These are phyloP conservation scores for Aphelenchoides avenae DNA, from an alignment of 1,140 invertebrate species.

Conservation along the genomic window DNA sequence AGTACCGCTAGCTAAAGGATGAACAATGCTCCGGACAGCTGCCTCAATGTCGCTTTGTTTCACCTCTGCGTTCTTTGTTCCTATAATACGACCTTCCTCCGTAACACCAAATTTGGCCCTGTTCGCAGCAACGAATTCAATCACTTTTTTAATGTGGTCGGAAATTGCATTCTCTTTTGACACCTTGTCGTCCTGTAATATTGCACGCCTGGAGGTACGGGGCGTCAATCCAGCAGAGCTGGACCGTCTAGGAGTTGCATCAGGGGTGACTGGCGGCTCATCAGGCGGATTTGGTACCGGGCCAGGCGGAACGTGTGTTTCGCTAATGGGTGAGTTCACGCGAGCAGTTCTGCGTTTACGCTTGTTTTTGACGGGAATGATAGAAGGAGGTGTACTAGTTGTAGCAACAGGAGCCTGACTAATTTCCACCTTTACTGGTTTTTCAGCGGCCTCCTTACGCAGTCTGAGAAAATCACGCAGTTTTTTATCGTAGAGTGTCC, in stretches of 20 bases:
- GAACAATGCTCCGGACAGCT: neutral
- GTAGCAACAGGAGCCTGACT: neutral
- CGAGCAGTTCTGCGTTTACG: neutral
- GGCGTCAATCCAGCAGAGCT: no score
- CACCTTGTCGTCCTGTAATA: neutral
- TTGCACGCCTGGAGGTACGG: no score
- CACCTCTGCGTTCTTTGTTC: neutral
- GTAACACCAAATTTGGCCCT: neutral
- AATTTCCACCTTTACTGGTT: conserved; percentile 7
- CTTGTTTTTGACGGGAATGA: neutral
- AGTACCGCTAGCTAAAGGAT: neutral
- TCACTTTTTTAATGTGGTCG: neutral
- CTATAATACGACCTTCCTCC: neutral
- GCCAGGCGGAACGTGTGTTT: neutral
- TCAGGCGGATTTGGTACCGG: neutral
- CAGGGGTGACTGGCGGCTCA: no score
- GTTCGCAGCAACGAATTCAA: neutral
- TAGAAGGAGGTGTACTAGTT: neutral
- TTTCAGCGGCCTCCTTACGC: conserved; percentile 6
- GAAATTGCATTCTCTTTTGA: neutral
- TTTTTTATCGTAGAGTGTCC: conserved; percentile 14
- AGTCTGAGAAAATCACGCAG: conserved; percentile 9
- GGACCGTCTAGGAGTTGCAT: no score
- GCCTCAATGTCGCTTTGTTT: neutral
- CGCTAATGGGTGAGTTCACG: neutral